Percentiles rank a stretch among this genome's conserved stretches.
phyloP scores from a whole-genome alignment of 1,140 invertebrate species.

The Pomacea maculata region DNA sequence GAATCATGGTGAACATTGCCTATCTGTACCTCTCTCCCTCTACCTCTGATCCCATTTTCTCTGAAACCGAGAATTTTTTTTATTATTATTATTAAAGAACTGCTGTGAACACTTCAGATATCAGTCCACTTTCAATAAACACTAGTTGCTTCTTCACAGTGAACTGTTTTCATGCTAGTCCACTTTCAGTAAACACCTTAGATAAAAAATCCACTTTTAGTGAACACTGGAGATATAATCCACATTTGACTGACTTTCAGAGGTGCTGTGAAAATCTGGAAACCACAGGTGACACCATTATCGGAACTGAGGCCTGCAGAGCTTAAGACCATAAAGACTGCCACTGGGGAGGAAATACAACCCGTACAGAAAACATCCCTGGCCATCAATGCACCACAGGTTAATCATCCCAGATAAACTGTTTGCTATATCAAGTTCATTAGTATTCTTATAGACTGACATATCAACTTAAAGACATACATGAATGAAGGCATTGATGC shows the following conservation, averaged over 20 bases:
- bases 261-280: constrained; percentile 65
- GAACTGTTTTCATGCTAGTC: too few relatives aligned
- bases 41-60: too few relatives aligned
- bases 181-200: too few relatives aligned
- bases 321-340: constrained; percentile 76
- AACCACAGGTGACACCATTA: constrained; percentile 66
- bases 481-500: neutral
- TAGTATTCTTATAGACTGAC: neutral
- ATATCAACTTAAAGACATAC: neutral
- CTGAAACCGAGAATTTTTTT: too few relatives aligned
- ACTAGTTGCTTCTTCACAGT: too few relatives aligned
- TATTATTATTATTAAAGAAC: too few relatives aligned
- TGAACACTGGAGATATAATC: too few relatives aligned
- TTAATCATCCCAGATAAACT: constrained; percentile 17
- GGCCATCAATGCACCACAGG: constrained; percentile 59
- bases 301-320: constrained; percentile 70
- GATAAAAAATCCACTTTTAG: too few relatives aligned
- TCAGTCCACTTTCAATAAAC: too few relatives aligned
- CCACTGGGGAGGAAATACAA: constrained; percentile 66
- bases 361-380: constrained; percentile 90
- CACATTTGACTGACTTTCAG: constrained; percentile 37
- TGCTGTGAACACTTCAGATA: too few relatives aligned
- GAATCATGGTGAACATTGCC: too few relatives aligned
- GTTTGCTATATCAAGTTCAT: neutral
- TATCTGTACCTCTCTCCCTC: too few relatives aligned